Evolutionary conservation across 2,113 vertebrate genomes (phyloP).

Genomic region (Toxotes jaculatrix): DNA sequence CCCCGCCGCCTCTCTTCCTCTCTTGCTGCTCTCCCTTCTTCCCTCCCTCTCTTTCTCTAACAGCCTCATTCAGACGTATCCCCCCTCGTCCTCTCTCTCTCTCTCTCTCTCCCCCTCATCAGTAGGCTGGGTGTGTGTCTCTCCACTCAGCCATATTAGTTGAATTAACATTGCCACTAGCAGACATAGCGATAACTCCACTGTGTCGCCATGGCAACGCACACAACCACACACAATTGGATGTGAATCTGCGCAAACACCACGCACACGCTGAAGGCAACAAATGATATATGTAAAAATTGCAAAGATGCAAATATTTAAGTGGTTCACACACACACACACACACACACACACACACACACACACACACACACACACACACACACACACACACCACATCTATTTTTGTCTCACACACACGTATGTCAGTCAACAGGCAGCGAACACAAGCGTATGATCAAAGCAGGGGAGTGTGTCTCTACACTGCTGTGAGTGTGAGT

Average conservation of each 20-base stretch:
- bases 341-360: neutral
- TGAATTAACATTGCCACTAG: constrained; percentile 45
- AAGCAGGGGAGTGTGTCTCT: neutral
- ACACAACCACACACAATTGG: neutral
- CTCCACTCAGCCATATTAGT: constrained; percentile 36
- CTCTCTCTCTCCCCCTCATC: neutral
- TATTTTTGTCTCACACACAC: too few relatives aligned
- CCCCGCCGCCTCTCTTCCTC: neutral
- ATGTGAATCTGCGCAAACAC: neutral
- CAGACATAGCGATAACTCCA: neutral
- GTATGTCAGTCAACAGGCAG: neutral
- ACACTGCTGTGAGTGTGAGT: neutral
- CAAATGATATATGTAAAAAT: neutral
- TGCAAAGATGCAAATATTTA: constrained; percentile 2
- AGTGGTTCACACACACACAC: neutral
- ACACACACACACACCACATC: too few relatives aligned
- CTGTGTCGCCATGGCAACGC: constrained; percentile 46
- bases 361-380: neutral
- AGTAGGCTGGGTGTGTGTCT: constrained; percentile 10
- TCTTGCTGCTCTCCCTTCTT: neutral
- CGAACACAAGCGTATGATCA: neutral
- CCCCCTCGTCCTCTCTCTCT: too few relatives aligned
- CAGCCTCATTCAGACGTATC: neutral
- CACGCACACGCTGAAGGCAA: neutral
- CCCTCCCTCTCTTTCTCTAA: too few relatives aligned